Base-by-base conservation (phyloP, 2,113 vertebrate species). In the Sisor rabdophorus region DNA sequence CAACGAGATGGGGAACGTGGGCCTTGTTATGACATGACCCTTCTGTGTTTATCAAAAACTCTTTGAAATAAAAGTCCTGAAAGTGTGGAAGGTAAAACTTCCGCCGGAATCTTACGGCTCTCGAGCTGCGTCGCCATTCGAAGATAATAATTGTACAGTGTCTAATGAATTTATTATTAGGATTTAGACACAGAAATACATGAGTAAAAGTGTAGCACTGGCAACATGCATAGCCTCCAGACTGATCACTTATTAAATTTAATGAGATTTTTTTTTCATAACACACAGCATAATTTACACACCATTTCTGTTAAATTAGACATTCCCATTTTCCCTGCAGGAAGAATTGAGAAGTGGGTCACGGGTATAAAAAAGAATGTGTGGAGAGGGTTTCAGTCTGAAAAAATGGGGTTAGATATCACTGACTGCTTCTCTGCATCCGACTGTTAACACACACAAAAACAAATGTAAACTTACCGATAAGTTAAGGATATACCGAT, bases 231-330 rank as follows among this genome's bases (percentile, higher is more conserved):
- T 89, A 88, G 87, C 89, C 87, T 85, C 87, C 32, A 50, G 86
- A 87, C 86, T 81, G 74, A 82, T 86, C 85, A 88, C 84, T 89
- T 89, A 87, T 88, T 90, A 85, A 89, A 89, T 87, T 84, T 91
- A 90, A 91, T 89, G 87, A 88, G 89, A 84, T 47, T 50, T 13
- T 89, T 91, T 90, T 86, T 80, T 88, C 88, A 89, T 91, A 86
- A n/a, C n/a, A 88, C 86, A 47, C 85, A 83, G 84, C 56, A 77
- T 82, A 87, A 83, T 87, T 88, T 88, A 84, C 47, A 61, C n/a
- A 82, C 83, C 77, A 83, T 76, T 67, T 80, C 22, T 89, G 87
- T 90, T 88, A 88, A 90, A 88, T 86, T 81, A 82, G 82, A 83
- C 78, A 83, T 82, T 87, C 84, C 86, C 87, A 81, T 85, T 83